A percentile compares a stretch with the other conserved stretches of the same genome.
These are phyloP conservation scores for Blastobasis lacticolella DNA, from an alignment of 2,888 invertebrate genomes.

Conservation along the genomic window DNA sequence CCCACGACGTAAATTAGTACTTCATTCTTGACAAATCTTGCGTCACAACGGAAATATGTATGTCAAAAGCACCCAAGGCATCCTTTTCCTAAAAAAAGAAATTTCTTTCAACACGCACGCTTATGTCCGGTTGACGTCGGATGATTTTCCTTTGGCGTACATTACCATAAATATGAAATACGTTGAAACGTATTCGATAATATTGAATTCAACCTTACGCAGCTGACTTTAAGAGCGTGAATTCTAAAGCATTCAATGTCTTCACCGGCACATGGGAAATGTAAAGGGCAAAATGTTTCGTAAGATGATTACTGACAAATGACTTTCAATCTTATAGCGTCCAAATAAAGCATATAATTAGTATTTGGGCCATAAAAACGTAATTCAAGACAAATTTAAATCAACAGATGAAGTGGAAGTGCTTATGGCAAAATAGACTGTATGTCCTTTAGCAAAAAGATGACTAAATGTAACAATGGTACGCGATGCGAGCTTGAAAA, in stretches of 20 bases:
- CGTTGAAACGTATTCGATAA: conserved; percentile 10
- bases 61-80: conserved; percentile 49
- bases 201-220: neutral
- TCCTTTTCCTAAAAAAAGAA: conserved; percentile 58
- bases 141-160: conserved; percentile 58
- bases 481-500: conserved; percentile 20
- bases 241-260: conserved; percentile 9
- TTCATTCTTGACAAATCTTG: neutral
- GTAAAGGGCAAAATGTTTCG: conserved; percentile 34
- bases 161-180: conserved; percentile 14
- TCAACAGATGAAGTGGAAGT: no score
- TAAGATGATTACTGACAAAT: conserved; percentile 14
- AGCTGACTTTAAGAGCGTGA: neutral
- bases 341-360: conserved; percentile 21
- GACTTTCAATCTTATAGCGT: conserved; percentile 26
- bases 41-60: conserved; percentile 31
- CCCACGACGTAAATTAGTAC: no score
- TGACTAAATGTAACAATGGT: no score
- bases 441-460: no score
- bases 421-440: no score
- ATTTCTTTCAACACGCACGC: conserved; percentile 61
- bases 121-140: conserved; percentile 63
- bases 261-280: conserved; percentile 20
- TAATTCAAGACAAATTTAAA: no score
- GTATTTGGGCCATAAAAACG: no score